Percentiles rank a stretch among this genome's conserved stretches.
Evolutionary conservation across 2,113 vertebrate species (phyloP).

Genomic region (Trachemys scripta): DNA sequence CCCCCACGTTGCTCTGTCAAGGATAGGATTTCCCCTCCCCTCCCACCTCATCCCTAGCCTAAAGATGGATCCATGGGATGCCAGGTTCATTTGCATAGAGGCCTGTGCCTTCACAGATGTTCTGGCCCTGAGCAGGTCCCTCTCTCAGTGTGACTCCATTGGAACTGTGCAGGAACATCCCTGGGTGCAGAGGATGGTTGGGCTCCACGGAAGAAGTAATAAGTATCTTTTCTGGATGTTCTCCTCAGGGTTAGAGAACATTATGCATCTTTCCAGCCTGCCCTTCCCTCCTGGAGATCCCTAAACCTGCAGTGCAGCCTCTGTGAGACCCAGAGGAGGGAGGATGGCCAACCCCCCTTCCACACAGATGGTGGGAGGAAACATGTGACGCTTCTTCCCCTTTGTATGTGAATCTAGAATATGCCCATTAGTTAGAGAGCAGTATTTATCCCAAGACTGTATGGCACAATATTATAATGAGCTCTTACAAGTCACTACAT

Average conservation of each 20-base stretch:
- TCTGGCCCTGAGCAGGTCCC: neutral
- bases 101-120: rapidly evolving
- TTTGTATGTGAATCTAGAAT: rapidly evolving
- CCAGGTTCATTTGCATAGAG: neutral
- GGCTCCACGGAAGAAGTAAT: neutral
- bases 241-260: neutral
- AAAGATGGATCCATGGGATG: neutral
- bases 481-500: neutral
- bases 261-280: neutral
- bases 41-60: neutral
- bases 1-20: neutral
- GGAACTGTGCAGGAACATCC: neutral
- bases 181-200: neutral
- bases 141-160: rapidly evolving
- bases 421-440: neutral
- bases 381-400: neutral
- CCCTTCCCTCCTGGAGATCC: neutral
- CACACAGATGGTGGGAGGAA: neutral
- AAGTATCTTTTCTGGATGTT: neutral
- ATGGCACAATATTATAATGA: neutral
- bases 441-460: neutral
- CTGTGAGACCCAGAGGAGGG: neutral
- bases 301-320: neutral
- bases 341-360: neutral
- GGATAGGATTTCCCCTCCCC: neutral